phyloP scores from a whole-genome alignment of 2,797 vertebrate species.

The Pangasius larnaudii region DNA sequence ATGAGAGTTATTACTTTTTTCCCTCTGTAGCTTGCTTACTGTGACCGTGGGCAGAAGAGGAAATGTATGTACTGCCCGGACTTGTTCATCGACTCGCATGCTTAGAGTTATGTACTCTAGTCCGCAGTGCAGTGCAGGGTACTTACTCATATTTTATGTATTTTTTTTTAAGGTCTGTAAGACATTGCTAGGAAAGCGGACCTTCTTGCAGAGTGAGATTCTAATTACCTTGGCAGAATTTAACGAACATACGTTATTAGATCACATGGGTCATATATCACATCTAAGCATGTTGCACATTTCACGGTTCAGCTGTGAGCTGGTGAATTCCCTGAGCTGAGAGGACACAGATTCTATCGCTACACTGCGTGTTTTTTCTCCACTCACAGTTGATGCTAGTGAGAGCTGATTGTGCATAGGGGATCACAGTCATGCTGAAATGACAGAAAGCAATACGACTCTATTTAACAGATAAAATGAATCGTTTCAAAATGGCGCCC shows the following conservation, averaged over 20 bases:
- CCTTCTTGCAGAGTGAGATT: constrained; percentile 63
- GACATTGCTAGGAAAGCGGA: constrained; percentile 67
- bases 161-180: constrained; percentile 55
- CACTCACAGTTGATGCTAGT: constrained; percentile 29
- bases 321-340: constrained; percentile 29
- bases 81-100: constrained; percentile 23
- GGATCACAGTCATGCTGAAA: constrained; percentile 29
- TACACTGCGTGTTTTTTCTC: constrained; percentile 2
- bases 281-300: constrained; percentile 58
- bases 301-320: constrained; percentile 57
- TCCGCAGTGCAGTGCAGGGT: constrained; percentile 14
- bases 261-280: constrained; percentile 59
- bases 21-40: neutral
- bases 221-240: constrained; percentile 72
- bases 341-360: constrained; percentile 39
- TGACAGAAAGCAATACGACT: constrained; percentile 35
- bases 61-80: constrained; percentile 15
- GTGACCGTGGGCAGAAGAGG: constrained; percentile 14
- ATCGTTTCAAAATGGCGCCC: neutral
- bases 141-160: constrained; percentile 40
- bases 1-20: constrained; percentile 43
- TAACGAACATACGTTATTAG: constrained; percentile 68
- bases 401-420: constrained; percentile 38
- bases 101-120: constrained; percentile 46
- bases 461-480: constrained; percentile 1